Percentiles rank a stretch among this genome's conserved stretches.
Evolutionary conservation across 2,113 vertebrate species (phyloP).

Genomic region (Osmerus mordax): DNA sequence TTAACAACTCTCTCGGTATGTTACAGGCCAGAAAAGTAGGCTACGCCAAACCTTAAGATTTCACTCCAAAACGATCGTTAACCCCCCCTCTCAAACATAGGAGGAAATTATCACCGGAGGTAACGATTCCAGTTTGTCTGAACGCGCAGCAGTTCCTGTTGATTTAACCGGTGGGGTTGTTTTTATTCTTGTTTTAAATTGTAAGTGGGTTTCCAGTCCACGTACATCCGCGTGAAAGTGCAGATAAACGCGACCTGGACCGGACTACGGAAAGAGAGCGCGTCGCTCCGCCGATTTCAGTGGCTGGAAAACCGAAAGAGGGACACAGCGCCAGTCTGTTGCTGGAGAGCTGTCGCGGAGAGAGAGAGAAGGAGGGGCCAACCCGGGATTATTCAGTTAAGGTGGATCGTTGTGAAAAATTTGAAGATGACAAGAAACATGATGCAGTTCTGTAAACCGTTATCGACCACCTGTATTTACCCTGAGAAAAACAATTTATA

Average conservation of each 20-base stretch:
- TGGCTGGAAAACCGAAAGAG: slow-evolving; percentile 45
- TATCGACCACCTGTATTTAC: background rate
- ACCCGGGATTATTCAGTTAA: slow-evolving; percentile 62
- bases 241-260: slow-evolving; percentile 33
- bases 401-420: slow-evolving; percentile 56
- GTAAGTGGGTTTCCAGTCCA: background rate
- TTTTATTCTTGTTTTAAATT: slow-evolving; percentile 11
- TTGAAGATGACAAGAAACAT: slow-evolving; percentile 7
- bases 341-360: slow-evolving; percentile 17
- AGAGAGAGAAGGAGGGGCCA: slow-evolving; percentile 10
- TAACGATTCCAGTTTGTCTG: slow-evolving; percentile 24
- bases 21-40: slow-evolving; percentile 3
- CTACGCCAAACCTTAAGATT: background rate
- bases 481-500: background rate
- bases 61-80: slow-evolving; percentile 23
- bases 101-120: slow-evolving; percentile 26
- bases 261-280: slow-evolving; percentile 42
- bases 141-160: background rate
- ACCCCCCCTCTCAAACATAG: slow-evolving; percentile 9
- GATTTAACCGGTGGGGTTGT: background rate
- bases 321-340: slow-evolving; percentile 20
- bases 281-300: slow-evolving; percentile 44
- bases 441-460: background rate
- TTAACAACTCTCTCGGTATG: background rate
- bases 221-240: slow-evolving; percentile 27